Conservation (phyloP, 2,888 invertebrate species). For the Notodromas monacha region DNA sequence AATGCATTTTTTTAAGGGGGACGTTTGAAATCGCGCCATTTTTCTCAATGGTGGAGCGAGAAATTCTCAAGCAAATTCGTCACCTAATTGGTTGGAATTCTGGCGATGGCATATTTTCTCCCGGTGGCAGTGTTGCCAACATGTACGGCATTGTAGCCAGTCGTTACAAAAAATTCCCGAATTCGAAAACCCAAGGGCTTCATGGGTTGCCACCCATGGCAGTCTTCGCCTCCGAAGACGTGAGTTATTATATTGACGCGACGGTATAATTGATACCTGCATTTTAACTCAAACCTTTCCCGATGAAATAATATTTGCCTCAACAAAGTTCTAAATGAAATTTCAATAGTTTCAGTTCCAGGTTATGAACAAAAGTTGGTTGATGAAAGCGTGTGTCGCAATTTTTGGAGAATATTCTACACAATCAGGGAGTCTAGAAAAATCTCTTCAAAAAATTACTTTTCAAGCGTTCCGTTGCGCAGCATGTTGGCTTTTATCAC, state of each 20-base stretch:
- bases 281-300: too few relatives aligned
- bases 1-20: too few relatives aligned
- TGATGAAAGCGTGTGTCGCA: too few relatives aligned
- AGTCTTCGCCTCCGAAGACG: constrained; percentile 53
- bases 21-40: constrained; percentile 68
- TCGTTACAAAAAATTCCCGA: constrained; percentile 31
- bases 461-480: too few relatives aligned
- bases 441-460: too few relatives aligned
- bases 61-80: constrained; percentile 42
- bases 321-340: too few relatives aligned
- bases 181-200: constrained; percentile 37
- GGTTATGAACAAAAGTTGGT: too few relatives aligned
- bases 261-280: too few relatives aligned
- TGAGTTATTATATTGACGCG: constrained; percentile 14
- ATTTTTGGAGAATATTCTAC: too few relatives aligned
- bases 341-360: too few relatives aligned
- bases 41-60: constrained; percentile 54
- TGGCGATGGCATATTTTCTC: constrained; percentile 36
- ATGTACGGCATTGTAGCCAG: constrained; percentile 68
- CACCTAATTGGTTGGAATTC: constrained; percentile 35
- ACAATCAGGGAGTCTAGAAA: too few relatives aligned
- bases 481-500: constrained; percentile 5
- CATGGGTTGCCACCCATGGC: constrained; percentile 33
- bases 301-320: too few relatives aligned
- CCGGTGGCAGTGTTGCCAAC: constrained; percentile 62